Evolutionary conservation across 2,797 vertebrate genomes (phyloP), one percentile per base, ranked within the genome.

Genomic region (Siniperca undulata): DNA sequence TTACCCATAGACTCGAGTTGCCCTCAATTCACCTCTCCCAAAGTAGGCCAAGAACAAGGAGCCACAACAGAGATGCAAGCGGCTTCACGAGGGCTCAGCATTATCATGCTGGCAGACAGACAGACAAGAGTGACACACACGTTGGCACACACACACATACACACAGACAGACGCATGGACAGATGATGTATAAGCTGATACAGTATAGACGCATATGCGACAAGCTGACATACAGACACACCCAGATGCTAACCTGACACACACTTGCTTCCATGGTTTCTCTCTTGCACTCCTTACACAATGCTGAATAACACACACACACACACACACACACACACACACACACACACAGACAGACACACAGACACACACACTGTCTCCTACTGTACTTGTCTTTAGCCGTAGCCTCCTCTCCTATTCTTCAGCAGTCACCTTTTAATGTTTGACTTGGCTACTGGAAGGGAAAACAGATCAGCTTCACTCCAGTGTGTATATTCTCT

Each of bases 11-110:
- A 95, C 90, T 93, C 88, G 81, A 92, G 86, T 81, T 94, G 94
- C 90, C 94, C 94, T 93, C 89, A 94, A 95, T 95, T 95, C 95
- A 96, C 94, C 94, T 95, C 93, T 82, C 52, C 62, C 81, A 95
- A 96, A 96, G 87, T 95, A 96, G 95, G 95, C 94, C 95, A 96
- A 95, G 95, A 95, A 95, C 91, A 95, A 93, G 92, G 91, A 94
- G 89, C 83, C 91, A 93, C 90, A 92, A 91, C 85, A 94, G 89
- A 91, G 86, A 89, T 80, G 88, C 90, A 92, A 92, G 89, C 90
- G 70, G 89, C 90, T 87, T 91, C 92, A 77, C 17, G 2, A 87
- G 89, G 85, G 87, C 89, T 88, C 88, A 90, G 93, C 80, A 82
- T 94, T 91, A 90, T 77, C 85, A 86, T 2, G 68, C 79, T 60